Conservation (phyloP, 2,888 invertebrate species). For the Oscheius myriophilus region DNA sequence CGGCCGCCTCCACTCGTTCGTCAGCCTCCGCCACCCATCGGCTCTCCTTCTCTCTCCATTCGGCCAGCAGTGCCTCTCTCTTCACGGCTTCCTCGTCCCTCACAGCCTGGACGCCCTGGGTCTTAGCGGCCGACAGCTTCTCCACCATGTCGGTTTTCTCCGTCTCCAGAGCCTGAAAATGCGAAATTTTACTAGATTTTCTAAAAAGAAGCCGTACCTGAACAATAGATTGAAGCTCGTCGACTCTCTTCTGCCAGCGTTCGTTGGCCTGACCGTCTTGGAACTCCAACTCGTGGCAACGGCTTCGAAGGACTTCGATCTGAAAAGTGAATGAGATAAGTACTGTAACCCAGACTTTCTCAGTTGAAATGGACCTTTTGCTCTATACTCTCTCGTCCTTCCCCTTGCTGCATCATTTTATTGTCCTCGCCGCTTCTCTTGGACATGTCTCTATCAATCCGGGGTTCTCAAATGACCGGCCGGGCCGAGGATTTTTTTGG, state of each 20-base stretch:
- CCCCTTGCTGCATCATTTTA: no score
- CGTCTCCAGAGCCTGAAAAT: slow-evolving; percentile 52
- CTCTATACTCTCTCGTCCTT: no score
- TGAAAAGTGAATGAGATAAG: slow-evolving; percentile 16
- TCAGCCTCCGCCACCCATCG: slow-evolving; percentile 24
- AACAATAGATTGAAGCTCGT: slow-evolving; percentile 45
- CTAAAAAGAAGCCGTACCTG: slow-evolving; percentile 28
- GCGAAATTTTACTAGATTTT: background rate
- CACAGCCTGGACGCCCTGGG: slow-evolving; percentile 62
- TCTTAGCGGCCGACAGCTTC: slow-evolving; percentile 63
- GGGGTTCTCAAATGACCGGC: no score
- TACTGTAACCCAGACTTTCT: no score
- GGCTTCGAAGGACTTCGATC: slow-evolving; percentile 50
- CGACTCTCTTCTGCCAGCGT: slow-evolving; percentile 60
- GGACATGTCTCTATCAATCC: no score
- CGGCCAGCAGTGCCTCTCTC: slow-evolving; percentile 33
- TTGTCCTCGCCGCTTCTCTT: no score
- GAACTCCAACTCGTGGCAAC: slow-evolving; percentile 48
- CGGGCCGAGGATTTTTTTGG: no score
- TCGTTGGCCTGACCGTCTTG: slow-evolving; percentile 60
- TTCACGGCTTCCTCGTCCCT: slow-evolving; percentile 47
- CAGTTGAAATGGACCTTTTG: no score
- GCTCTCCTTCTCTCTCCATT: slow-evolving; percentile 35
- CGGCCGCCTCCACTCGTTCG: slow-evolving; percentile 23
- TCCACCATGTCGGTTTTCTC: slow-evolving; percentile 65